phyloP scores from a whole-genome alignment of 2,888 invertebrate species.

The Phorcus lineatus region DNA sequence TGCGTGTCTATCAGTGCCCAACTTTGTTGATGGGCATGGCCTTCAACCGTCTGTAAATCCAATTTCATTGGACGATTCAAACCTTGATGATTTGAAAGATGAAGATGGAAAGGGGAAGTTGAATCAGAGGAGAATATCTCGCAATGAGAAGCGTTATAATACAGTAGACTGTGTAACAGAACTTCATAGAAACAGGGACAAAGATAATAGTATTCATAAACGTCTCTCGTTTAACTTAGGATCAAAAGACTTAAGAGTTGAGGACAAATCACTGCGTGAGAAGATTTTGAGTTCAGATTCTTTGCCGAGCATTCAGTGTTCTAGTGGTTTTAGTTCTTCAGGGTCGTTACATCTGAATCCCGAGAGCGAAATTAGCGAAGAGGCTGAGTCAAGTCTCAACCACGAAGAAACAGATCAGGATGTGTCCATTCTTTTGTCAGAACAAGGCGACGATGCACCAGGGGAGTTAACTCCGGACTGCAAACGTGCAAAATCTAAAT shows the following conservation, averaged over 20 bases:
- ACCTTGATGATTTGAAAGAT: not conserved
- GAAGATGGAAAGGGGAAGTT: constrained; percentile 47
- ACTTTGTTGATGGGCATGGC: constrained; percentile 25
- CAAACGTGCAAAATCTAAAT: constrained; percentile 44
- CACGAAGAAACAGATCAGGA: constrained; percentile 45
- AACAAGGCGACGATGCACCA: not conserved
- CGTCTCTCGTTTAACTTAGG: constrained; percentile 81
- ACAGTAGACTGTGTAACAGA: constrained; percentile 83
- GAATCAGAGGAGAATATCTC: constrained; percentile 66
- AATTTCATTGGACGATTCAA: not conserved
- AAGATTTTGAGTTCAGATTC: constrained; percentile 75
- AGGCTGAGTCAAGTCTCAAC: constrained; percentile 41
- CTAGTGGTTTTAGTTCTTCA: constrained; percentile 77
- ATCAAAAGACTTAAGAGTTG: constrained; percentile 58
- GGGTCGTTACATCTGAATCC: constrained; percentile 74
- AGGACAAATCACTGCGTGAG: constrained; percentile 58
- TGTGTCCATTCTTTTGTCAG: not conserved
- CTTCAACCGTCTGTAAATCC: not conserved
- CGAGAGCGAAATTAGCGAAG: constrained; percentile 68
- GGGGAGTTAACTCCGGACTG: not conserved
- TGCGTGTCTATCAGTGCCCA: constrained; percentile 37
- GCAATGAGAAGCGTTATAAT: constrained; percentile 79
- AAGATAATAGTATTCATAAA: constrained; percentile 79
- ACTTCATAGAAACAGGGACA: constrained; percentile 75
- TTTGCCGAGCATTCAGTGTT: constrained; percentile 75